Evolutionary conservation across 2,797 vertebrate species (phyloP), one percentile per base, ranked within the genome.

Genomic region (Halcyon smyrnensis): DNA sequence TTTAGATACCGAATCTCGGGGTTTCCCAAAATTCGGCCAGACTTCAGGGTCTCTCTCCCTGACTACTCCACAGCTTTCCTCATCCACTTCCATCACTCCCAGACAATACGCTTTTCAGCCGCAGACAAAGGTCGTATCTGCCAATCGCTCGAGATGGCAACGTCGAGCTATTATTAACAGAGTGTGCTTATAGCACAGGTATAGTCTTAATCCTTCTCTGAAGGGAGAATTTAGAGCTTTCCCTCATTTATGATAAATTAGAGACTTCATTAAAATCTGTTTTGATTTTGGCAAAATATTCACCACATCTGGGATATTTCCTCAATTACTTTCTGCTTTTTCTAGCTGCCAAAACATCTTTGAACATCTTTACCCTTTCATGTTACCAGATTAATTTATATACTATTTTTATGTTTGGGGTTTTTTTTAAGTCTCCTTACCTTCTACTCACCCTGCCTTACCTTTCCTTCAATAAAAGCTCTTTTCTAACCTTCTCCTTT

Each of bases 281-380:
- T 75, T 88, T 80, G 18, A 81, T 65, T 87, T 84, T 92, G 70
- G 63, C 74, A 94, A 87, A 94, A 63, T 41, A 70, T 69, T 81
- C 50, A 76, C 51, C 24, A 34, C 46, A 87, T 82, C 84, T 90
- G 51, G 60, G 79, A 54, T 96, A 88, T 34, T 94, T 89, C 74
- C 67, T 85, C 67, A 83, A 65, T 84, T 80, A 89, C 80, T 46
- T 84, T 79, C 64, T 90, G 48, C 89, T 92, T 10, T 53, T 84
- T 85, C 57, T 71, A 87, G 30, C 69, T 80, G 70, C 48, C 71
- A 60, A 89, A 50, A 48, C 50, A 74, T 64, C 70, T 71, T 93
- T 91, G 39, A 36, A 8, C 59, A 75, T 90, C 71, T 84, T 57
- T 89, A 60, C 23, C 13, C 23, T 73, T 93, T 81, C 74, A 56